Evolutionary conservation across 2,888 invertebrate species (phyloP).

Genomic region (Nycteola revayana): DNA sequence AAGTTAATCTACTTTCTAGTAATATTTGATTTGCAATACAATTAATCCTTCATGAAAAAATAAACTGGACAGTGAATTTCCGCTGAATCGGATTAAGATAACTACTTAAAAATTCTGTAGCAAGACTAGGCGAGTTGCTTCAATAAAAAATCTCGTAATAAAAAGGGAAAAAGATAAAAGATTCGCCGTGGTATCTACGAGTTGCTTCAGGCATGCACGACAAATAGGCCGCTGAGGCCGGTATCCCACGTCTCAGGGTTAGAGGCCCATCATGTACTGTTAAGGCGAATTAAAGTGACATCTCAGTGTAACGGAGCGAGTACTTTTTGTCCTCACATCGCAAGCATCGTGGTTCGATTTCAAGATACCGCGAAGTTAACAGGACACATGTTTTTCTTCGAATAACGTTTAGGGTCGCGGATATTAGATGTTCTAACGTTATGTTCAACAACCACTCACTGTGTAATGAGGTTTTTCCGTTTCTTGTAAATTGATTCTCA

Average conservation of each 20-base stretch:
- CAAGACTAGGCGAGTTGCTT: too few relatives aligned
- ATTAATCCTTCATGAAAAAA: too few relatives aligned
- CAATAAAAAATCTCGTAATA: background rate
- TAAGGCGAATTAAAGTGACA: slow-evolving; percentile 67
- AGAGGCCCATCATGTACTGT: slow-evolving; percentile 61
- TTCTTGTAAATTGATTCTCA: too few relatives aligned
- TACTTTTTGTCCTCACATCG: slow-evolving; percentile 36
- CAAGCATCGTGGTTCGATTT: slow-evolving; percentile 28
- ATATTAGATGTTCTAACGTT: slow-evolving; percentile 22
- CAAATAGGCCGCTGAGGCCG: slow-evolving; percentile 19
- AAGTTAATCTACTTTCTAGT: too few relatives aligned
- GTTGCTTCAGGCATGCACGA: background rate
- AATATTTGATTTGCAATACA: too few relatives aligned
- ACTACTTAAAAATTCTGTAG: too few relatives aligned
- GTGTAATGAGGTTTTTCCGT: too few relatives aligned
- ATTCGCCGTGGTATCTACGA: slow-evolving; percentile 2
- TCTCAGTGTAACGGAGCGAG: slow-evolving; percentile 48
- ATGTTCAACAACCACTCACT: too few relatives aligned
- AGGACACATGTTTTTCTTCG: slow-evolving; percentile 31
- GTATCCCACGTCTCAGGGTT: slow-evolving; percentile 38
- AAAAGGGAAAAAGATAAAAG: slow-evolving; percentile 7
- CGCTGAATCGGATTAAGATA: too few relatives aligned
- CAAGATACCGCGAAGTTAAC: slow-evolving; percentile 38
- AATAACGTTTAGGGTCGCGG: slow-evolving; percentile 18
- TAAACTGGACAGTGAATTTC: too few relatives aligned